phyloP scores from a whole-genome alignment of 1,140 invertebrate genomes.

The Drosophila ficusphila region DNA sequence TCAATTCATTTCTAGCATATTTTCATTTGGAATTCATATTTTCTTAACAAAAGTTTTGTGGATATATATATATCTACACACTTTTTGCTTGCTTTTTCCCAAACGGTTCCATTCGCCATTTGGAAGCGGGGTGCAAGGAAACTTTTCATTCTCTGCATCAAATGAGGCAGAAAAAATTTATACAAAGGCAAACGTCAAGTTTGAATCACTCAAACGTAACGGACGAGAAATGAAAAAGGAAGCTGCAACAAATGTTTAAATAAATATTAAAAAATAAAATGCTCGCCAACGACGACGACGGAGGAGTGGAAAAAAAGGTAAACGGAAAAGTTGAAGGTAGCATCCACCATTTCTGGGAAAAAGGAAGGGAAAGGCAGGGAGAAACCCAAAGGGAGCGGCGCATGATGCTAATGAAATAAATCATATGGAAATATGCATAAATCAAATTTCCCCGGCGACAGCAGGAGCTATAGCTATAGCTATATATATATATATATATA shows the following conservation, averaged over 20 bases:
- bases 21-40: slow-evolving; percentile 83
- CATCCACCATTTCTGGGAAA: slow-evolving; percentile 5
- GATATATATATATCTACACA: slow-evolving; percentile 4
- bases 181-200: slow-evolving; percentile 82
- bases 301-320: slow-evolving; percentile 35
- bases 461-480: slow-evolving; percentile 18
- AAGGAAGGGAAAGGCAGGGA: slow-evolving; percentile 1
- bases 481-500: background rate
- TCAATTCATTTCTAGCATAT: slow-evolving; percentile 82
- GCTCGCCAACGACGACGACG: slow-evolving; percentile 7
- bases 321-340: slow-evolving; percentile 48
- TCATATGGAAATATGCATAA: slow-evolving; percentile 83
- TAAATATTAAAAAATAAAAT: slow-evolving; percentile 77
- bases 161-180: slow-evolving; percentile 80
- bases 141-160: slow-evolving; percentile 81
- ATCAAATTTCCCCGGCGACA: slow-evolving; percentile 69
- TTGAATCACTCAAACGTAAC: slow-evolving; percentile 82
- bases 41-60: slow-evolving; percentile 82
- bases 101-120: background rate
- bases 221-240: slow-evolving; percentile 80
- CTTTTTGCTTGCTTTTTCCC: slow-evolving; percentile 55
- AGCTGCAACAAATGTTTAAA: slow-evolving; percentile 82
- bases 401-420: slow-evolving; percentile 82
- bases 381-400: slow-evolving; percentile 11
- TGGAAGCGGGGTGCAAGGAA: slow-evolving; percentile 44